phyloP scores from a whole-genome alignment of 2,888 invertebrate species.

The Lathronympha strigana region DNA sequence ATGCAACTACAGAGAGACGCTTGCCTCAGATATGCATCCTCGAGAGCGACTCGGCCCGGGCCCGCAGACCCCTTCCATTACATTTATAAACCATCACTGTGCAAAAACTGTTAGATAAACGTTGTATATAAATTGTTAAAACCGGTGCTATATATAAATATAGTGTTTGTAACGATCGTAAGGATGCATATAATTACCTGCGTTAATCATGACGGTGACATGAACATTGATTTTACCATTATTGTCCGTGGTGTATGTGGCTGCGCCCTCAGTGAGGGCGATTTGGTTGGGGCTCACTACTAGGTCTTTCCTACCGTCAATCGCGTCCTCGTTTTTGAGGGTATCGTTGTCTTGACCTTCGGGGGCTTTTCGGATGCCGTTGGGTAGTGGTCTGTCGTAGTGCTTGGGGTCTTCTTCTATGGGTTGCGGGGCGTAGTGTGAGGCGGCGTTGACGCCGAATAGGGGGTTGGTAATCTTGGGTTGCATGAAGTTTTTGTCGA shows the following conservation, averaged over 20 bases:
- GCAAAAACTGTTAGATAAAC: constrained; percentile 76
- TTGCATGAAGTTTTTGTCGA: constrained; percentile 60
- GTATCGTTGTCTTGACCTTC: constrained; percentile 93
- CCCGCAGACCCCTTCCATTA: constrained; percentile 67
- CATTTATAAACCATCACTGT: constrained; percentile 72
- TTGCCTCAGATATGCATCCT: constrained; percentile 84
- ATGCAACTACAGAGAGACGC: constrained; percentile 66
- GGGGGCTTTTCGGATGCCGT: constrained; percentile 87
- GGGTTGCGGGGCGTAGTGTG: constrained; percentile 74
- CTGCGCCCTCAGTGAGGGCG: constrained; percentile 77
- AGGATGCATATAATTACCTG: constrained; percentile 85
- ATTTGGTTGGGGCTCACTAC: constrained; percentile 76
- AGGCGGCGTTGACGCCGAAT: constrained; percentile 79
- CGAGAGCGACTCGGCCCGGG: constrained; percentile 64
- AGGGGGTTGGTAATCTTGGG: constrained; percentile 75
- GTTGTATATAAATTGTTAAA: constrained; percentile 54
- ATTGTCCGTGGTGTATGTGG: constrained; percentile 88
- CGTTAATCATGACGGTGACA: constrained; percentile 93
- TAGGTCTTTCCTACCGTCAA: constrained; percentile 84
- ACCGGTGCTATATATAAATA: constrained; percentile 59
- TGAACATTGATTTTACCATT: constrained; percentile 95
- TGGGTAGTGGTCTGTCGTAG: constrained; percentile 69
- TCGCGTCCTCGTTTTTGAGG: constrained; percentile 84
- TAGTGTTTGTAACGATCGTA: constrained; percentile 57
- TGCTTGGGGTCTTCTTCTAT: constrained; percentile 60